Base-by-base conservation (phyloP, 2,888 invertebrate genomes). In the Epicampocera succincta region DNA sequence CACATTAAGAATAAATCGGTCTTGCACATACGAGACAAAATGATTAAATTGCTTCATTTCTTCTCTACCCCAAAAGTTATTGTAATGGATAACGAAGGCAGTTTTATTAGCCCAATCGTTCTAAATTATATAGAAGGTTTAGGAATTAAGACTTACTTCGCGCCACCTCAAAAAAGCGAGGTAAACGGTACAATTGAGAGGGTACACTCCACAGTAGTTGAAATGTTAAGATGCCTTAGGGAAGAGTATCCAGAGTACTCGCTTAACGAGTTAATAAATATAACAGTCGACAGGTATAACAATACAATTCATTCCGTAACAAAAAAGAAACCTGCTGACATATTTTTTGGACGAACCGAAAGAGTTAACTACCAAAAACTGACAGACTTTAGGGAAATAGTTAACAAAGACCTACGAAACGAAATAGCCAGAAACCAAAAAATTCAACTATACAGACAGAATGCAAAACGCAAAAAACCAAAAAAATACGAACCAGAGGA, bases 341-440 rank as follows among this genome's bases (percentile, higher is more conserved):
- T 66, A 66, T 66, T 66, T 38, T 66, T 66, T 40, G 38, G 38
- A 8, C 19, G 50, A 21, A 52, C 50, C 8, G 50, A 52, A 17
- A 40, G 65, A 17, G 50, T 66, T 6, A 66, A 66, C n/a, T 66
- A 66, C n/a, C 50, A 52, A 38, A 66, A 52, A 9, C 3, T 66
- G n/a, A 46, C 21, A 3, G 19, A 66, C 21, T 66, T 66, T 48
- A 63, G 19, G 17, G 33, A 33, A 11, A 38, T 50, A 3, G 46
- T 58, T 8, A 58, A 69, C 40, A 66, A 52, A 6, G 46, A 69
- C 42, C 2, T 69, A 46, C 17, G 46, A 25, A 56, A 58, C 17
- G 58, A 56, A 58, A 69, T 69, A 12, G 69, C 56, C 12, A 56
- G 69, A 21, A 69, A 69, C n/a, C 52, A 52, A 21, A 52, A 50